These are phyloP conservation scores for Zosterops borbonicus DNA, from an alignment of 2,113 vertebrate species.

Conservation along the genomic window DNA sequence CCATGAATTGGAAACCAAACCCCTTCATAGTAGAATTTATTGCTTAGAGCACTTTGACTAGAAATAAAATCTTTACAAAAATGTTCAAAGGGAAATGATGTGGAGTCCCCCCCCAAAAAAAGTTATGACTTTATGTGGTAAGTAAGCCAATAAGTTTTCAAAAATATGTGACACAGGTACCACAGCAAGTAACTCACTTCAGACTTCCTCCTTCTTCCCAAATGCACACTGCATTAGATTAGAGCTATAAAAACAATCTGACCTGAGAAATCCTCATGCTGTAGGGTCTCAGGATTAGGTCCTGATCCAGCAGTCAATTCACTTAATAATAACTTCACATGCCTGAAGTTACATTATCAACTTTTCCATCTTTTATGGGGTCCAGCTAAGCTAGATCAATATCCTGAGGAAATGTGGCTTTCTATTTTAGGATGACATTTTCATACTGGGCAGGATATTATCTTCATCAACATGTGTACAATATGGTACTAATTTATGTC, in stretches of 20 bases:
- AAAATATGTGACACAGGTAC: not conserved
- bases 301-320: conserved; percentile 1
- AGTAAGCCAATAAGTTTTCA: not conserved
- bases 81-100: not conserved
- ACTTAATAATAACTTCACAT: conserved; percentile 29
- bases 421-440: conserved; percentile 71
- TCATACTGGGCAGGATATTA: conserved; percentile 58
- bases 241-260: conserved; percentile 7
- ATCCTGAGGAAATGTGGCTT: conserved; percentile 60
- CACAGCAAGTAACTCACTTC: not conserved
- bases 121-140: not conserved
- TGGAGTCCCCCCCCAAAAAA: not conserved
- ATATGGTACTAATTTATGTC: conserved; percentile 63
- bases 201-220: not conserved
- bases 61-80: not conserved
- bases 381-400: conserved; percentile 48
- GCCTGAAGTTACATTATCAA: conserved; percentile 45
- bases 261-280: not conserved
- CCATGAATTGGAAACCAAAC: not conserved
- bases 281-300: not conserved
- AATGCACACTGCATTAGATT: not conserved
- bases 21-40: not conserved
- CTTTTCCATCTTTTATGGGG: conserved; percentile 21
- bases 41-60: not conserved
- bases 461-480: conserved; percentile 52